Evolutionary conservation across 2,113 vertebrate genomes (phyloP).

Genomic region (Limanda limanda): DNA sequence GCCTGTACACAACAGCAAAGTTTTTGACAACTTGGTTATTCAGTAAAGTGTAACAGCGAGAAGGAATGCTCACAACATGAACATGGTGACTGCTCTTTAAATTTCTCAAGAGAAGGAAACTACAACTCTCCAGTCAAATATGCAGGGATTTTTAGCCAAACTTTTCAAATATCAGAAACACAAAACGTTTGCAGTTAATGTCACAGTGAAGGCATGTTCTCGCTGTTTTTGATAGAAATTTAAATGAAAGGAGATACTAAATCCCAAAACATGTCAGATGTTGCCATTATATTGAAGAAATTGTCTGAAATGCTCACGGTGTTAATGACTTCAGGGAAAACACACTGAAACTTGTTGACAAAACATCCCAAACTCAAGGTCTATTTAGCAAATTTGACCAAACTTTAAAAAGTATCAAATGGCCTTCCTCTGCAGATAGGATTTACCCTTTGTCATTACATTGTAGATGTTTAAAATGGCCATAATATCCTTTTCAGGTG

Average conservation of each 20-base stretch:
- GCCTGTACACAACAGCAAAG: constrained; percentile 41
- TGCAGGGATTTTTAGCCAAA: background rate
- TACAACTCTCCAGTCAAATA: background rate
- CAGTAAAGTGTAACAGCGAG: constrained; percentile 1
- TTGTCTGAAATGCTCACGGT: constrained; percentile 3
- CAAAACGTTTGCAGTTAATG: background rate
- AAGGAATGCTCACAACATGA: background rate
- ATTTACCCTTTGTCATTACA: background rate
- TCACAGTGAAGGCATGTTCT: constrained; percentile 11
- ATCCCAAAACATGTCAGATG: constrained; percentile 11
- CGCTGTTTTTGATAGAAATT: constrained; percentile 1
- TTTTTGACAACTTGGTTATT: constrained; percentile 22
- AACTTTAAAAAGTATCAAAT: background rate
- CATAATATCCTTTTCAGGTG: background rate
- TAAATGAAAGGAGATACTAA: background rate
- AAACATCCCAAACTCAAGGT: background rate
- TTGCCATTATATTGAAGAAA: background rate
- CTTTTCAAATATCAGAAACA: constrained; percentile 8
- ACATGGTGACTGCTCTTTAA: background rate
- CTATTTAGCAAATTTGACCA: background rate
- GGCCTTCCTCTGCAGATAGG: background rate
- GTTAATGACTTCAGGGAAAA: background rate
- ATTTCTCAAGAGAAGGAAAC: background rate
- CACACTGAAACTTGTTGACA: no score
- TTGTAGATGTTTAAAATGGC: no score